Percentiles rank a stretch among this genome's conserved stretches.
phyloP scores from a whole-genome alignment of 2,113 vertebrate species.

The Balaenoptera acutorostrata region DNA sequence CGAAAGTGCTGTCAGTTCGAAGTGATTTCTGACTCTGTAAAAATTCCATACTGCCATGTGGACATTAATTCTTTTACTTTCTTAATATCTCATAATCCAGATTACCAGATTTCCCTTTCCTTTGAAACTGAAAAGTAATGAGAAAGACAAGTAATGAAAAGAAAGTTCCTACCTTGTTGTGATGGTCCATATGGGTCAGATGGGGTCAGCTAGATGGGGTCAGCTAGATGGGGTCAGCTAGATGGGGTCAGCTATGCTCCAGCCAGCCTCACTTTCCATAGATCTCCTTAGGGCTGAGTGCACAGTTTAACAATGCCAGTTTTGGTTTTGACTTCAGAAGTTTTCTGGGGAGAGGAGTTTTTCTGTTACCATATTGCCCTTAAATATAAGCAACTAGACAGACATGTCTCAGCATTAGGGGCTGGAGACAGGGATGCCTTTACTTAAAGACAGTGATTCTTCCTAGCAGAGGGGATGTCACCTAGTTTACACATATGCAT shows the following conservation, averaged over 20 bases:
- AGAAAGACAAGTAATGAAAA: neutral
- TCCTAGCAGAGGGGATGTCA: neutral
- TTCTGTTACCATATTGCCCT: neutral
- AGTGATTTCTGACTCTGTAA: conserved; percentile 1
- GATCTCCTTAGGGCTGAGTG: neutral
- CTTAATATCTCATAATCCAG: neutral
- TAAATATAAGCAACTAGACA: neutral
- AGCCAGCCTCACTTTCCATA: neutral
- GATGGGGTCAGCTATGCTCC: neutral
- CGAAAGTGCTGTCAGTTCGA: neutral
- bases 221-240: neutral
- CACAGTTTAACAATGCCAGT: neutral
- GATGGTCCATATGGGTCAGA: neutral
- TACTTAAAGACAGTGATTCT: neutral
- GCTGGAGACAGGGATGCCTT: neutral
- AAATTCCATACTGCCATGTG: neutral
- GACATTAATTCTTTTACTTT: neutral
- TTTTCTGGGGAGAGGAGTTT: neutral
- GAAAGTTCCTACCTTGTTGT: neutral
- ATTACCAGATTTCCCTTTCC: neutral
- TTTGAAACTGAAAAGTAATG: neutral
- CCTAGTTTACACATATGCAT: neutral
- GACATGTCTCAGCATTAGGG: neutral
- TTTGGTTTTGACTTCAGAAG: neutral
- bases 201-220: neutral